Evolutionary conservation across 2,113 vertebrate species (phyloP), one percentile per base, ranked within the genome.

Genomic region (Leiothrix lutea): DNA sequence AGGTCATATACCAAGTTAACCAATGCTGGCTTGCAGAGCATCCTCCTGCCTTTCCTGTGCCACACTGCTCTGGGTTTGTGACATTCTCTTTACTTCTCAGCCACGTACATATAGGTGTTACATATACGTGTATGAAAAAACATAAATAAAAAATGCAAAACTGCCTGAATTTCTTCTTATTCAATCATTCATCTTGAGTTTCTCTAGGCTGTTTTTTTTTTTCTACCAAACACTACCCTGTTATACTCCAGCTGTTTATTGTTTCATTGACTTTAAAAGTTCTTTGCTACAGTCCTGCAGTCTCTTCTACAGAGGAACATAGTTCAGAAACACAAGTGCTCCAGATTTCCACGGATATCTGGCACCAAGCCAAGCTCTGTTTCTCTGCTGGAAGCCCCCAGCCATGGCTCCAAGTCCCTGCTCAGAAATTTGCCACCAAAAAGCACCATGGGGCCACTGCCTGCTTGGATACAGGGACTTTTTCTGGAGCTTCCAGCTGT

Each of bases 331-430:
- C 1, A 3, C 9, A 56, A 60, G 18, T 5, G 2, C 11, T 60
- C 35, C 89, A 33, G 25, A 48, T 83, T 82, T 92, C 38, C 40
- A 51, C 0, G 2, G 51, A 12, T 2, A 3, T 15, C 67, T 51
- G 64, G 29, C 25, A 22, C 26, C 4, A 7, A 21, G 12, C 47
- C 0, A 1, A 33, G n/a, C 14, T 4, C 9, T 25, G 31, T 28
- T 44, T 80, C 18, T 26, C 9, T 75, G 35, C 25, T 42, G 60
- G 57, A 53, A 90, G 61, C 25, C 47, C 36, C 22, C 0, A 0
- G 36, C 29, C 2, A 0, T 0, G 1, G 24, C 9, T 33, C 33
- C 8, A 0, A 44, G 38, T 31, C 45, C 28, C 35, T 80, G 29
- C 54, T 92, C 53, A 67, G 70, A 48, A 71, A 21, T 78, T 58